phyloP scores from a whole-genome alignment of 2,113 vertebrate species.

The Amblyornis subalaris region DNA sequence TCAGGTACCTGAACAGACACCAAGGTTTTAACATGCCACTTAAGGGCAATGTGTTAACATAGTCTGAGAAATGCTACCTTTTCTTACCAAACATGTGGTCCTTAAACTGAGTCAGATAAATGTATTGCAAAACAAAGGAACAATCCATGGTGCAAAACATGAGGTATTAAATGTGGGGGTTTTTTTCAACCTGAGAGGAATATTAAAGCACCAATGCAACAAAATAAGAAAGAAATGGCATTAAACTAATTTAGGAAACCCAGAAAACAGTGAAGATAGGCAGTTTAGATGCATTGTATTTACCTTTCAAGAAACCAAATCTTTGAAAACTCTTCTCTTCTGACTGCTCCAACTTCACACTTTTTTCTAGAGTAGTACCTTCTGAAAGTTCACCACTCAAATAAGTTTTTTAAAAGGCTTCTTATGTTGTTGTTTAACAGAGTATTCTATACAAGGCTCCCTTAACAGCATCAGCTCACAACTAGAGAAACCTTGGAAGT shows the following conservation, averaged over 20 bases:
- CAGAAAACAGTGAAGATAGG: neutral
- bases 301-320: neutral
- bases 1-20: neutral
- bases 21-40: neutral
- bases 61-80: neutral
- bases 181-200: neutral
- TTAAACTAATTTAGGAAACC: neutral
- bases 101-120: neutral
- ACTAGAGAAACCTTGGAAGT: neutral
- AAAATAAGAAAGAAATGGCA: neutral
- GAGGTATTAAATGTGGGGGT: fast-evolving
- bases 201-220: neutral
- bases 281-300: neutral
- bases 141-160: neutral
- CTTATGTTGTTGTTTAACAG: neutral
- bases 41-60: neutral
- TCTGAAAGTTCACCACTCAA: neutral
- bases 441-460: neutral
- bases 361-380: neutral
- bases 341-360: neutral
- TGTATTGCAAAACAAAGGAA: neutral
- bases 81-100: neutral
- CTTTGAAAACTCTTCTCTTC: neutral
- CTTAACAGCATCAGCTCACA: neutral
- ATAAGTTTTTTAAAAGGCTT: neutral